Conservation (phyloP, 1,140 invertebrate species). For the Drosophila gunungcola region DNA sequence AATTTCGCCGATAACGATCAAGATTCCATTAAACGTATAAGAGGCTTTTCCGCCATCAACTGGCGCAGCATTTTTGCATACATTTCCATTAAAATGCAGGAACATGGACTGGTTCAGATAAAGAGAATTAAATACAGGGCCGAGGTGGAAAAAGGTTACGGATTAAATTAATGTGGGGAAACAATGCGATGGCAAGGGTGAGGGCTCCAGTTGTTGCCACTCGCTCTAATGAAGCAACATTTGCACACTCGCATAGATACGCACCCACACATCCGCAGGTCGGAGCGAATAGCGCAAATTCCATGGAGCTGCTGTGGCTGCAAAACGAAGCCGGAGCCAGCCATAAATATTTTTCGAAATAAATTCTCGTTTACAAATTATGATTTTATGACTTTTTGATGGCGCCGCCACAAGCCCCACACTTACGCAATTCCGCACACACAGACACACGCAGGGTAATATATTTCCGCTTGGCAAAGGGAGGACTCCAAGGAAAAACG, state of each 20-base stretch:
- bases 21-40: constrained; percentile 45
- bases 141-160: constrained; percentile 34
- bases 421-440: constrained; percentile 51
- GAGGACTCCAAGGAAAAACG: constrained; percentile 65
- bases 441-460: constrained; percentile 32
- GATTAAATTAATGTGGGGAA: constrained; percentile 51
- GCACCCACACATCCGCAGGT: neutral
- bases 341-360: constrained; percentile 82
- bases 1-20: constrained; percentile 42
- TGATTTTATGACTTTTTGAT: constrained; percentile 83
- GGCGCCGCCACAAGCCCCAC: constrained; percentile 68
- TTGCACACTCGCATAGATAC: constrained; percentile 11
- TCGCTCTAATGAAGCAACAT: constrained; percentile 67
- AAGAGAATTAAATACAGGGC: constrained; percentile 40
- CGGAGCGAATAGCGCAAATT: constrained; percentile 51
- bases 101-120: constrained; percentile 21
- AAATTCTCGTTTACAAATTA: constrained; percentile 82
- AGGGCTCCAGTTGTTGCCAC: constrained; percentile 39
- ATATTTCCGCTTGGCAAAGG: constrained; percentile 20
- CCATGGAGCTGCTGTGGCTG: constrained; percentile 40
- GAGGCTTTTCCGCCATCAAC: constrained; percentile 39
- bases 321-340: constrained; percentile 48
- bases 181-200: constrained; percentile 24
- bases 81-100: constrained; percentile 35
- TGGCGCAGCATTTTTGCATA: constrained; percentile 38